Conservation (phyloP, 2,888 invertebrate genomes). For the Tetranychus truncatus region DNA sequence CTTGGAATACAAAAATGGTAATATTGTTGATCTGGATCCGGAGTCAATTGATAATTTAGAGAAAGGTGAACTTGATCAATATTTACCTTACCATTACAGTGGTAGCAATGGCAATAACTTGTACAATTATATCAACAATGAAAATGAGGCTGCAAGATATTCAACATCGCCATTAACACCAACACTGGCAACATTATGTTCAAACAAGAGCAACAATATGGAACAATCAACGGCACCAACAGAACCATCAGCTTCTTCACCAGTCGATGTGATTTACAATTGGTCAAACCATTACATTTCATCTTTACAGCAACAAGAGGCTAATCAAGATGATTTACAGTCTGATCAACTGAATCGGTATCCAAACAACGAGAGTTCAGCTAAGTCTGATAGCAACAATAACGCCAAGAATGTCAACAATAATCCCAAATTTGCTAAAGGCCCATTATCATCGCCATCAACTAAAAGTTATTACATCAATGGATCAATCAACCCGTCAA, state of each 20-base stretch:
- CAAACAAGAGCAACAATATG: not conserved
- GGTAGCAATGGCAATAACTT: not conserved
- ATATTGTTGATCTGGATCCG: not conserved
- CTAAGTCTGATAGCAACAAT: too few species aligned
- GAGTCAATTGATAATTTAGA: not conserved
- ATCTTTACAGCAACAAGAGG: not conserved
- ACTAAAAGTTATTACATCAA: too few species aligned
- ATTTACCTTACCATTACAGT: not conserved
- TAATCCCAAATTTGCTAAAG: too few species aligned
- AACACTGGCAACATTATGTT: too few species aligned
- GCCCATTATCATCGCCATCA: too few species aligned
- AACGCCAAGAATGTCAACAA: too few species aligned
- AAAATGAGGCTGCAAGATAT: not conserved
- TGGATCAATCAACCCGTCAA: not conserved
- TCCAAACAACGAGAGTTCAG: too few species aligned
- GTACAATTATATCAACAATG: not conserved
- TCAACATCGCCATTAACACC: not conserved
- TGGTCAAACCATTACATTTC: conserved; percentile 4
- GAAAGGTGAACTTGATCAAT: not conserved
- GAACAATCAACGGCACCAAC: not conserved
- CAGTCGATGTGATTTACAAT: not conserved
- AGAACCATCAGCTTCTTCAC: not conserved
- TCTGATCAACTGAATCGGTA: too few species aligned
- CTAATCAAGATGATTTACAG: too few species aligned
- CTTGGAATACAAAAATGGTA: not conserved